These are phyloP conservation scores for Cryptotis parvus DNA, from an alignment of 2,113 vertebrate genomes.

Conservation along the genomic window DNA sequence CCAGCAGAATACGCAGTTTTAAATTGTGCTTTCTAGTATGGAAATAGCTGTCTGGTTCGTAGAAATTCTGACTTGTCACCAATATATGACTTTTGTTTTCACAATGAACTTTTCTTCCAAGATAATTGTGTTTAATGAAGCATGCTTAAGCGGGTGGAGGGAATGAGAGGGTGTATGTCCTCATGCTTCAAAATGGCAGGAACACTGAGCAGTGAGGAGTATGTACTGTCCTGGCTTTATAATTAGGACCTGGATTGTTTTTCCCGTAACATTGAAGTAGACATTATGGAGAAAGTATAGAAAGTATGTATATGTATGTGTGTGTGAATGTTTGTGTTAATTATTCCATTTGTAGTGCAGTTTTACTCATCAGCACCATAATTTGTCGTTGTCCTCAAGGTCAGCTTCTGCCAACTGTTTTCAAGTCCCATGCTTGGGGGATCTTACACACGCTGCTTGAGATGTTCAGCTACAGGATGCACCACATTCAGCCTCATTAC, in stretches of 20 bases:
- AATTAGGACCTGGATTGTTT: background rate
- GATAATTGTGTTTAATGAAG: conserved; percentile 22
- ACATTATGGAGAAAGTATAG: background rate
- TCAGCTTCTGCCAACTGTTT: conserved; percentile 97
- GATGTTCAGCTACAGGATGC: conserved; percentile 99
- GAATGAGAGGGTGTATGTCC: background rate
- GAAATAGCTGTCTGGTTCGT: conserved; percentile 22
- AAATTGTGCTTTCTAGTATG: no score
- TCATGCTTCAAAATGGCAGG: background rate
- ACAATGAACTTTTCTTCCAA: conserved; percentile 22
- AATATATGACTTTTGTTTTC: conserved; percentile 42
- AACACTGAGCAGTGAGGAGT: background rate
- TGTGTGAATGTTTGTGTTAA: background rate
- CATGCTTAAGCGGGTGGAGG: background rate
- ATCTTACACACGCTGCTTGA: conserved; percentile 98
- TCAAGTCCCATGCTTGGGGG: conserved; percentile 98
- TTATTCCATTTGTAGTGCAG: background rate
- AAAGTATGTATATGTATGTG: background rate
- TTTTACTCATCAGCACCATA: background rate
- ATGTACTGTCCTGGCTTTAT: background rate
- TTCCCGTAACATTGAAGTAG: background rate
- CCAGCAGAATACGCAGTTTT: no score
- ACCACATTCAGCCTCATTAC: conserved; percentile 99
- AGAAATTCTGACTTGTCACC: background rate
- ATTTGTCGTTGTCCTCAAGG: conserved; percentile 85